Conservation (phyloP, 2,888 invertebrate species). For the Nomada hirtipes region DNA sequence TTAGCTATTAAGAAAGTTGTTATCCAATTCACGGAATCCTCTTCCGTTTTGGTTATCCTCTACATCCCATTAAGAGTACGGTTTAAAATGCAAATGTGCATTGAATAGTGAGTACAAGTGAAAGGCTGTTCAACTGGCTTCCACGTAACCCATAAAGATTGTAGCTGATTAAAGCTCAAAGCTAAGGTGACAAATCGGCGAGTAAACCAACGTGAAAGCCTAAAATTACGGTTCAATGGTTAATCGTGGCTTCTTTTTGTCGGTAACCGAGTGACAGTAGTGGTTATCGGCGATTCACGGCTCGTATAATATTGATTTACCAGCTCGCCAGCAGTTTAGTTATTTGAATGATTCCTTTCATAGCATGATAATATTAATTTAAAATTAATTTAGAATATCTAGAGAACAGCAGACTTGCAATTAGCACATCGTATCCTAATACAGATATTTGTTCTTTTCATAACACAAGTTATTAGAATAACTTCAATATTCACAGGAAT, state of each 20-base stretch:
- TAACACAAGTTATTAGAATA: no score
- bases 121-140: constrained; percentile 48
- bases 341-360: no score
- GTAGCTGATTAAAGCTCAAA: constrained; percentile 52
- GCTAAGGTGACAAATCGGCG: constrained; percentile 48
- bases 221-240: constrained; percentile 64
- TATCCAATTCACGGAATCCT: constrained; percentile 1
- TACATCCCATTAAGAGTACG: constrained; percentile 9
- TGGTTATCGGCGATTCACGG: constrained; percentile 67
- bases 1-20: constrained; percentile 11
- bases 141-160: constrained; percentile 45
- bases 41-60: background rate
- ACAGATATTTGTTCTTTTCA: no score
- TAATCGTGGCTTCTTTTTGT: constrained; percentile 54
- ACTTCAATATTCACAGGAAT: no score
- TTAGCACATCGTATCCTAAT: no score
- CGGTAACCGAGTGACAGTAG: constrained; percentile 59
- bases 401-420: no score
- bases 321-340: no score
- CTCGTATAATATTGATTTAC: background rate
- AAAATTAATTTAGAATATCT: no score
- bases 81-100: constrained; percentile 57
- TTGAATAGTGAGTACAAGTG: constrained; percentile 40
- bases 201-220: constrained; percentile 46
- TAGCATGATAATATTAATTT: no score